Percentiles rank a stretch among this genome's conserved stretches.
These are phyloP conservation scores for Microctenopoma stevenorrisi DNA, from an alignment of 2,797 vertebrate species.

Conservation along the genomic window DNA sequence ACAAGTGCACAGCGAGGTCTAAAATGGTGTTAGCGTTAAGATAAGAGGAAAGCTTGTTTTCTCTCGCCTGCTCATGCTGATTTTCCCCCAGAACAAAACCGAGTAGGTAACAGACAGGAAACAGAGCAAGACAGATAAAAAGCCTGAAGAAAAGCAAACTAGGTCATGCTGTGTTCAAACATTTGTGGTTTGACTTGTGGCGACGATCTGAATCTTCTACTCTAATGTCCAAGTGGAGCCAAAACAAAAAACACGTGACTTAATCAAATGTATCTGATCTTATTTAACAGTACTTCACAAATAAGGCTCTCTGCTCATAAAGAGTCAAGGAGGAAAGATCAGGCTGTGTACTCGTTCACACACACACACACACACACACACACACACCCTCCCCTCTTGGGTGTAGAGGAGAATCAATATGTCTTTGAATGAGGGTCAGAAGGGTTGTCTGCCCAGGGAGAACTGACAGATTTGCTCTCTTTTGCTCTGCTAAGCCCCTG, in stretches of 20 bases:
- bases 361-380: slow-evolving; percentile 44
- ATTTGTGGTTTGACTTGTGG: slow-evolving; percentile 10
- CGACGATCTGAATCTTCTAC: slow-evolving; percentile 29
- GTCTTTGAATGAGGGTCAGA: slow-evolving; percentile 90
- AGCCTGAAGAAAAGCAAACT: slow-evolving; percentile 54
- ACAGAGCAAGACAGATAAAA: slow-evolving; percentile 66
- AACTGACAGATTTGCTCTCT: slow-evolving; percentile 90
- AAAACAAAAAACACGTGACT: slow-evolving; percentile 11
- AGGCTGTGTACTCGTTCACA: slow-evolving; percentile 73
- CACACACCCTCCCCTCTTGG: slow-evolving; percentile 77
- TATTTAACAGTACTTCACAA: slow-evolving; percentile 45
- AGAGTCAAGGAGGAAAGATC: slow-evolving; percentile 65
- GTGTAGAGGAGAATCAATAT: slow-evolving; percentile 88
- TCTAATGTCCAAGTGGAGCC: neutral
- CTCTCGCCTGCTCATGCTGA: slow-evolving; percentile 23
- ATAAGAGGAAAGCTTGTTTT: slow-evolving; percentile 47
- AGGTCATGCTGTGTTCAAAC: slow-evolving; percentile 39
- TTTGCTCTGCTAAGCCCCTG: slow-evolving; percentile 85
- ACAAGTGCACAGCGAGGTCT: slow-evolving; percentile 61
- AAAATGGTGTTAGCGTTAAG: slow-evolving; percentile 52
- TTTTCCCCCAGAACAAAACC: slow-evolving; percentile 30
- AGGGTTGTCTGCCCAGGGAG: slow-evolving; percentile 87
- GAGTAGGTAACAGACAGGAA: slow-evolving; percentile 50
- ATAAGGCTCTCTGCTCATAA: slow-evolving; percentile 44
- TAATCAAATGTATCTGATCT: slow-evolving; percentile 42